Percentiles rank a stretch among this genome's conserved stretches.
Evolutionary conservation across 2,797 vertebrate species (phyloP).

Genomic region (Microctenopoma stevenorrisi): DNA sequence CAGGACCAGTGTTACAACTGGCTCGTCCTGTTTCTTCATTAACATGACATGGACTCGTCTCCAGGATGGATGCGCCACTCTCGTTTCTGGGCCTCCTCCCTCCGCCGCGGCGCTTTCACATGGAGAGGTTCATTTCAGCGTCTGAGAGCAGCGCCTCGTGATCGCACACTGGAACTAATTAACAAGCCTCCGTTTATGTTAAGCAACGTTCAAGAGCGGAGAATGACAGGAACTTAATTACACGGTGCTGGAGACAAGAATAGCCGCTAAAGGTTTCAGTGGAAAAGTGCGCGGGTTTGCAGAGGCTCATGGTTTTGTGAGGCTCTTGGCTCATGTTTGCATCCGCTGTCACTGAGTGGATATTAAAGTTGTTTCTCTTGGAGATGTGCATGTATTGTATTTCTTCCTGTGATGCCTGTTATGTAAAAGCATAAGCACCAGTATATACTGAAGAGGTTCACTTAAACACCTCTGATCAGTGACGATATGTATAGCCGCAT

Average conservation of each 20-base stretch:
- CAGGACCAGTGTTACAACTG: constrained; percentile 44
- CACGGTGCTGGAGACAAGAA: constrained; percentile 61
- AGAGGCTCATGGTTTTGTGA: constrained; percentile 24
- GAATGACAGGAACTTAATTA: constrained; percentile 78
- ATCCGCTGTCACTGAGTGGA: constrained; percentile 38
- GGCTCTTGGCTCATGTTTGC: constrained; percentile 29
- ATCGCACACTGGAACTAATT: constrained; percentile 78
- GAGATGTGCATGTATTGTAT: constrained; percentile 53
- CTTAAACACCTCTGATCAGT: background rate
- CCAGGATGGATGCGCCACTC: constrained; percentile 76
- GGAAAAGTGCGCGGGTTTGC: constrained; percentile 34
- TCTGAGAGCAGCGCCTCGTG: constrained; percentile 61
- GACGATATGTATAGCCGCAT: no score
- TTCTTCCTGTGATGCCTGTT: constrained; percentile 25
- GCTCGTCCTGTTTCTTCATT: constrained; percentile 61
- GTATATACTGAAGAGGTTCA: constrained; percentile 18
- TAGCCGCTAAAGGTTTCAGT: constrained; percentile 57
- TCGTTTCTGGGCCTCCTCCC: constrained; percentile 56
- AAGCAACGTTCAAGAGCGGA: constrained; percentile 67
- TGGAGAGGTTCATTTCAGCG: constrained; percentile 48
- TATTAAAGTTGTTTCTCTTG: constrained; percentile 52
- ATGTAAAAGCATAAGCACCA: constrained; percentile 13
- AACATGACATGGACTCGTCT: constrained; percentile 64
- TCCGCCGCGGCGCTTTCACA: constrained; percentile 31
- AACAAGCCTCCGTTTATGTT: constrained; percentile 74